Evolutionary conservation across 1,140 invertebrate genomes (phyloP).

Genomic region (Maconellicoccus hirsutus): DNA sequence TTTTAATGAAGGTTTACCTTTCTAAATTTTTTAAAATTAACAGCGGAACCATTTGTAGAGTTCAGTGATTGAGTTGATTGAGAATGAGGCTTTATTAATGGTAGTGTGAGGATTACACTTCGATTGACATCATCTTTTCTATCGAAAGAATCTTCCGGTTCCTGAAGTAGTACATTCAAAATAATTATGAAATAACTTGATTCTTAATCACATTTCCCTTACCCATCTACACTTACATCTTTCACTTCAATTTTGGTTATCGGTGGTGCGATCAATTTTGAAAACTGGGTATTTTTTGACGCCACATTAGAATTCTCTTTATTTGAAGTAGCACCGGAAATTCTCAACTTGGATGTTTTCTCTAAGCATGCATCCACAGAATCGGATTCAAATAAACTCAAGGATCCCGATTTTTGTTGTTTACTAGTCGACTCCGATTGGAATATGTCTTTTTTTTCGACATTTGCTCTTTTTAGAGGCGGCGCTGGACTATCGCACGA

Average conservation of each 20-base stretch:
- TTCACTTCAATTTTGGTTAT: background rate
- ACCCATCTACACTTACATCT: background rate
- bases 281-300: too few relatives aligned
- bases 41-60: background rate
- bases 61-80: background rate
- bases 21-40: slow-evolving; percentile 26
- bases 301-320: too few relatives aligned
- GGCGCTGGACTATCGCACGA: background rate
- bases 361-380: background rate
- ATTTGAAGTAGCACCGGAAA: background rate
- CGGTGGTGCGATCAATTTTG: too few relatives aligned
- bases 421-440: background rate
- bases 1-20: slow-evolving; percentile 17
- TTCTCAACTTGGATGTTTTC: background rate
- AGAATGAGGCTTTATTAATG: background rate
- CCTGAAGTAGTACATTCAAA: background rate
- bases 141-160: background rate
- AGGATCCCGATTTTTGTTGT: background rate
- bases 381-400: background rate
- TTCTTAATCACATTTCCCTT: background rate
- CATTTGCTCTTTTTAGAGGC: background rate
- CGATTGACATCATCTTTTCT: background rate
- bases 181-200: too few relatives aligned
- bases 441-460: background rate
- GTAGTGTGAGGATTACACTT: slow-evolving; percentile 17